A percentile compares a stretch with the other conserved stretches of the same genome.
Evolutionary conservation across 1,140 invertebrate genomes (phyloP).

Genomic region (Sinonovacula constricta): DNA sequence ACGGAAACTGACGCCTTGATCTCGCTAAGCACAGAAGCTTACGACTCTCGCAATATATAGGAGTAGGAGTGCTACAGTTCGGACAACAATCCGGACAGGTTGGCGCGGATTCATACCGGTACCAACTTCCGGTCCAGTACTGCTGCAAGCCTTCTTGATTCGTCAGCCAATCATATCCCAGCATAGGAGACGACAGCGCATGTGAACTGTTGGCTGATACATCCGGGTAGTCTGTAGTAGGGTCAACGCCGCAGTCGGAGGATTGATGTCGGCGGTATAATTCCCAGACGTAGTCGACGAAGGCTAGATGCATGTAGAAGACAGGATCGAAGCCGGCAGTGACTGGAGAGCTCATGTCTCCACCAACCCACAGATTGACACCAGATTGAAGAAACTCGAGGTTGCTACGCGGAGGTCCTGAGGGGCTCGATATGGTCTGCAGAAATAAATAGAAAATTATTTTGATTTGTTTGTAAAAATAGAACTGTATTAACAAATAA

Average conservation of each 20-base stretch:
- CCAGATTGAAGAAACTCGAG: constrained; percentile 62
- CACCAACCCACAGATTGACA: constrained; percentile 65
- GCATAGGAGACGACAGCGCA: background rate
- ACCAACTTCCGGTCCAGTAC: constrained; percentile 10
- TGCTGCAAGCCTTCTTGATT: constrained; percentile 10
- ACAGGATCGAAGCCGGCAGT: constrained; percentile 75
- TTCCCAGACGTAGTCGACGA: constrained; percentile 74
- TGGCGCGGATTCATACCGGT: constrained; percentile 16
- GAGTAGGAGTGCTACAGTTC: constrained; percentile 1
- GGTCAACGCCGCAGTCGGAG: constrained; percentile 10
- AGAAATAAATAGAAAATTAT: too few species aligned
- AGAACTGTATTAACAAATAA: too few species aligned
- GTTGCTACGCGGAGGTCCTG: constrained; percentile 29
- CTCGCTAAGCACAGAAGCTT: constrained; percentile 6
- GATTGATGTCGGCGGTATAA: constrained; percentile 45
- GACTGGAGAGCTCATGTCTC: constrained; percentile 55
- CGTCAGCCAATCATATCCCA: constrained; percentile 9
- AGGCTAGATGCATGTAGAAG: constrained; percentile 78
- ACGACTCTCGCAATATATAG: background rate
- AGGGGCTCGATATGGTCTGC: constrained; percentile 42
- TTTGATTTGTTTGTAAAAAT: too few species aligned
- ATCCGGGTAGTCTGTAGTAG: constrained; percentile 13
- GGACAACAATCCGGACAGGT: constrained; percentile 29
- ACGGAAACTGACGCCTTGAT: background rate
- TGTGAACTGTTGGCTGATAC: constrained; percentile 3